Conservation (phyloP, 2,888 invertebrate genomes). For the Synanthedon formicaeformis region DNA sequence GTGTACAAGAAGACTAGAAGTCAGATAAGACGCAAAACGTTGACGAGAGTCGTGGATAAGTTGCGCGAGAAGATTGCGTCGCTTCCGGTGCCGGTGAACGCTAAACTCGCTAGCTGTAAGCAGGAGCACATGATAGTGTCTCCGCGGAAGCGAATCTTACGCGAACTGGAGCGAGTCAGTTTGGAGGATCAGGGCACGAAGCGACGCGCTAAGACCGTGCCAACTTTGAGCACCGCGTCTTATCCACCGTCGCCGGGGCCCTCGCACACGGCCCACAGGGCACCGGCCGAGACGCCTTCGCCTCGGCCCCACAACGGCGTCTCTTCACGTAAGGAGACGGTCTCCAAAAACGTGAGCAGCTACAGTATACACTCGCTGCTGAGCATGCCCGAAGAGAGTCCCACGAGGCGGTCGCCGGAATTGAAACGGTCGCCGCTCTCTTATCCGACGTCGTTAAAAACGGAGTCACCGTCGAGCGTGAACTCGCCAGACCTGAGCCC, state of each 20-base stretch:
- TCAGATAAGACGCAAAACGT: conserved; percentile 35
- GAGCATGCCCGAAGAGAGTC: conserved; percentile 71
- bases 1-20: conserved; percentile 58
- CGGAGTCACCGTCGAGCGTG: conserved; percentile 50
- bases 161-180: conserved; percentile 84
- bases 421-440: conserved; percentile 31
- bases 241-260: conserved; percentile 23
- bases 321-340: conserved; percentile 33
- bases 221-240: conserved; percentile 45
- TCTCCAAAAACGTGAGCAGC: conserved; percentile 73
- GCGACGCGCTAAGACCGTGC: conserved; percentile 65
- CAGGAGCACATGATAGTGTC: conserved; percentile 76
- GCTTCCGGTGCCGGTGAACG: conserved; percentile 50
- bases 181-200: conserved; percentile 76
- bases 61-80: conserved; percentile 49
- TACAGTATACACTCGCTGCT: conserved; percentile 89
- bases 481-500: conserved; percentile 56
- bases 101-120: conserved; percentile 53
- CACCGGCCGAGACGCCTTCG: conserved; percentile 15
- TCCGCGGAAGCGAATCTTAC: conserved; percentile 84
- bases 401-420: conserved; percentile 48
- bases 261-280: conserved; percentile 36
- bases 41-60: conserved; percentile 39
- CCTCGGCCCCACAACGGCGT: conserved; percentile 33
- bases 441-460: conserved; percentile 35